These are phyloP conservation scores for Drosophila planitibia DNA, from an alignment of 2,888 invertebrate species.

Conservation along the genomic window DNA sequence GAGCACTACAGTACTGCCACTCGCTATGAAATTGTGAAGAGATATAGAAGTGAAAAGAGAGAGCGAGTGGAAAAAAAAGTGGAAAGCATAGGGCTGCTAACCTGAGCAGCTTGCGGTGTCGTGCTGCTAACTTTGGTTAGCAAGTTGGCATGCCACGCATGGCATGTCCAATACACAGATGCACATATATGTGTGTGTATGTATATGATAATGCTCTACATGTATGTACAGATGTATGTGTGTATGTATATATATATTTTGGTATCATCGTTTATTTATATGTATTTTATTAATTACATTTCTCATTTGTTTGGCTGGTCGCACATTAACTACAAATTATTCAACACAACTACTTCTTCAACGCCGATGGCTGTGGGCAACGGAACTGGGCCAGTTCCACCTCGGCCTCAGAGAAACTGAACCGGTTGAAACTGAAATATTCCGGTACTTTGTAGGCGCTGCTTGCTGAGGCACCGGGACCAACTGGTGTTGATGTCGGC, in stretches of 20 bases:
- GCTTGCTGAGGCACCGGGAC: conserved; percentile 82
- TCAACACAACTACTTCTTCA: conserved; percentile 67
- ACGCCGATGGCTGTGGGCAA: conserved; percentile 91
- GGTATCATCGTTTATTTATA: conserved; percentile 34
- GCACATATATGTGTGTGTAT: background rate
- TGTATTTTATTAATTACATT: conserved; percentile 43
- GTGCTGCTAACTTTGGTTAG: conserved; percentile 50
- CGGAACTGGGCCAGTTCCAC: conserved; percentile 93
- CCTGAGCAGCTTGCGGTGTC: conserved; percentile 2
- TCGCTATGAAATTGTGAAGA: conserved; percentile 46
- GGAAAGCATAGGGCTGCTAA: conserved; percentile 36
- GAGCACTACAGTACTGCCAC: conserved; percentile 54
- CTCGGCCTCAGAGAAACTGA: conserved; percentile 93
- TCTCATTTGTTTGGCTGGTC: conserved; percentile 23
- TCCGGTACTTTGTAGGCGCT: conserved; percentile 94
- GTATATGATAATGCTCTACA: background rate
- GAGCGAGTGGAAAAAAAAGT: conserved; percentile 40
- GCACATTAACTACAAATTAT: conserved; percentile 19
- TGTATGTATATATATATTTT: background rate
- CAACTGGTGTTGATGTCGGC: conserved; percentile 85
- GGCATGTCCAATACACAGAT: background rate
- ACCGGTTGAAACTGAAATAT: conserved; percentile 92
- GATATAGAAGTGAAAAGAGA: conserved; percentile 46
- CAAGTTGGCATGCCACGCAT: conserved; percentile 46
- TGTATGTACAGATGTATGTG: background rate